Evolutionary conservation across 2,113 vertebrate species (phyloP), one percentile per base, ranked within the genome.

Genomic region (Ophiodon elongatus): DNA sequence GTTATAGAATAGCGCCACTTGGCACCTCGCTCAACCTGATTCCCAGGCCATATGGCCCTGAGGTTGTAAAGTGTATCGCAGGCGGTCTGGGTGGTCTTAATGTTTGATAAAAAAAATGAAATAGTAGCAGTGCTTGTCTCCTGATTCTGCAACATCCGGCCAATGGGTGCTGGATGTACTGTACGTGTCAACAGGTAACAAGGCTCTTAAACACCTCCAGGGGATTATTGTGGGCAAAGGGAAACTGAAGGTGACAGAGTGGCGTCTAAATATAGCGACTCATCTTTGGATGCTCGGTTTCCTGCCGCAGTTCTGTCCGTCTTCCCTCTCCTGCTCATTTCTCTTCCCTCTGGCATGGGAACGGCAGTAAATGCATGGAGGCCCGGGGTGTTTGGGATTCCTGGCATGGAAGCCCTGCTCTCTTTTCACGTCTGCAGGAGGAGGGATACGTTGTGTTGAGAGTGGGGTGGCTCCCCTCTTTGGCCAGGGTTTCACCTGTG

Each of bases 51-150:
- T 89, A 87, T 91, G 92, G 80, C 75, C 7, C 31, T 45, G 31
- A 82, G 79, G 73, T 89, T 89, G 71, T 88, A 86, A 90, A 85
- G 76, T 80, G 74, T 74, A 93, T 91, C 77, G 9, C 14, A 6
- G 52, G 14, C 86, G 73, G 52, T 87, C 75, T 93, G 90, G 88
- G 93, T 94, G 94, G 91, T 92, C 91, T 45, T 52, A 31, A 57
- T 81, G 80, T 82, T 76, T 87, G 78, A 89, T 88, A 76, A 72
- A 88, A 72, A 87, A 73, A 74, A 80, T 50, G 60, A 66, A 78
- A 52, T 14, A 2, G 65, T 73, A 76, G 85, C 50, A 41, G 27
- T 41, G 33, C 15, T 79, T 56, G 47, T 68, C 8, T 73, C 35
- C 76, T 57, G 27, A 27, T 82, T 84, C 77, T 56, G 35, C 9